A percentile compares a stretch with the other conserved stretches of the same genome.
Conservation (phyloP, 2,113 vertebrate genomes). For the Chaetorhynchus papuensis region DNA sequence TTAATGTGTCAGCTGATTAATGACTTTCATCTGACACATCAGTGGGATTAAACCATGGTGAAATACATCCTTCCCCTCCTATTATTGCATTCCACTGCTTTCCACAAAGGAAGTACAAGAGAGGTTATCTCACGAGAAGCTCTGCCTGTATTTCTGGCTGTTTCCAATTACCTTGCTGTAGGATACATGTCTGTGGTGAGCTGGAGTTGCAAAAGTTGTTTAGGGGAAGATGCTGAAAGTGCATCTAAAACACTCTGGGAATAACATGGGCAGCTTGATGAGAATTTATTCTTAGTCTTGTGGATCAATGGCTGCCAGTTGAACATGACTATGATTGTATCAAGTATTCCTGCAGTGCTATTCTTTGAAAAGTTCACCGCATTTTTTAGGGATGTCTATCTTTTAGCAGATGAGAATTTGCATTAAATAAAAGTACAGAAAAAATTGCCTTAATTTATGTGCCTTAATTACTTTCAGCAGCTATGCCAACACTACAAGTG, state of each 20-base stretch:
- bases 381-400: background rate
- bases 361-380: background rate
- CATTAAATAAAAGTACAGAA: background rate
- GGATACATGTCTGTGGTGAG: background rate
- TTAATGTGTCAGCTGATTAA: conserved; percentile 17
- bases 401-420: background rate
- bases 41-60: background rate
- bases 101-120: background rate
- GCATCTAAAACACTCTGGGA: background rate
- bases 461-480: background rate
- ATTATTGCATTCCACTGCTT: background rate
- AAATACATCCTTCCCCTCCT: background rate
- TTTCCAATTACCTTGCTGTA: background rate
- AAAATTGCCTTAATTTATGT: background rate
- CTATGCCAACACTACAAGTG: background rate
- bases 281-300: background rate
- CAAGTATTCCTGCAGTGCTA: background rate
- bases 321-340: rapidly evolving
- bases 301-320: background rate
- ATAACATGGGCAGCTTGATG: background rate
- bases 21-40: conserved; percentile 7
- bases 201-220: background rate
- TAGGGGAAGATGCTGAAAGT: background rate
- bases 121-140: background rate
- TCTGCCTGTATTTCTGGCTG: background rate